Evolutionary conservation across 2,113 vertebrate genomes (phyloP).

Genomic region (Megalops atlanticus): DNA sequence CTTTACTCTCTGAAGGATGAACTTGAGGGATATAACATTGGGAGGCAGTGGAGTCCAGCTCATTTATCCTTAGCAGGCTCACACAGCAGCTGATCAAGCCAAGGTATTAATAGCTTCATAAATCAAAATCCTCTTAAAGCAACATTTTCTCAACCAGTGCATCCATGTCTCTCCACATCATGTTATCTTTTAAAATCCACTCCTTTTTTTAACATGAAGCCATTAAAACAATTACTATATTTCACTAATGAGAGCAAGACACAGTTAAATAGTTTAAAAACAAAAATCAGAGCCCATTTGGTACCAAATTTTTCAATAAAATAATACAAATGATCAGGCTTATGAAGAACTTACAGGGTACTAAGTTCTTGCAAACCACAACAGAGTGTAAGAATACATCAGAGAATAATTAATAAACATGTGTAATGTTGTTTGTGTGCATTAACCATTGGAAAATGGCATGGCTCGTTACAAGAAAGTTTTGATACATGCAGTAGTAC

Average conservation of each 20-base stretch:
- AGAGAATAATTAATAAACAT: no score
- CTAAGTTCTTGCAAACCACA: neutral
- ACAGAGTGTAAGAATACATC: neutral
- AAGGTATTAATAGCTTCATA: neutral
- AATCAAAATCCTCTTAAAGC: neutral
- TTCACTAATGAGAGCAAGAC: neutral
- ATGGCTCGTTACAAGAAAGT: no score
- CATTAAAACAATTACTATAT: neutral
- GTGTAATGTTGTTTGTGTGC: no score
- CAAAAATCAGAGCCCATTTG: neutral
- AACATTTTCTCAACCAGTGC: neutral
- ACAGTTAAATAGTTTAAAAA: neutral
- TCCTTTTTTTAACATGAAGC: neutral
- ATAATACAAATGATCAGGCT: neutral
- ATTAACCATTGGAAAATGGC: neutral
- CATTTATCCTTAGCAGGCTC: neutral
- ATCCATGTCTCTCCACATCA: neutral
- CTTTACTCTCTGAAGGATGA: neutral
- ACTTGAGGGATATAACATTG: neutral
- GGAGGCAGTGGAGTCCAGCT: neutral
- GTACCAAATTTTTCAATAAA: neutral
- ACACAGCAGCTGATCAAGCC: neutral
- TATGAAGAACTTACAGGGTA: neutral
- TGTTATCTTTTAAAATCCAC: no score
- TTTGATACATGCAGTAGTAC: no score